Evolutionary conservation across 2,888 invertebrate species (phyloP), one percentile per base, ranked within the genome.

Genomic region (Parnassius glacialis): DNA sequence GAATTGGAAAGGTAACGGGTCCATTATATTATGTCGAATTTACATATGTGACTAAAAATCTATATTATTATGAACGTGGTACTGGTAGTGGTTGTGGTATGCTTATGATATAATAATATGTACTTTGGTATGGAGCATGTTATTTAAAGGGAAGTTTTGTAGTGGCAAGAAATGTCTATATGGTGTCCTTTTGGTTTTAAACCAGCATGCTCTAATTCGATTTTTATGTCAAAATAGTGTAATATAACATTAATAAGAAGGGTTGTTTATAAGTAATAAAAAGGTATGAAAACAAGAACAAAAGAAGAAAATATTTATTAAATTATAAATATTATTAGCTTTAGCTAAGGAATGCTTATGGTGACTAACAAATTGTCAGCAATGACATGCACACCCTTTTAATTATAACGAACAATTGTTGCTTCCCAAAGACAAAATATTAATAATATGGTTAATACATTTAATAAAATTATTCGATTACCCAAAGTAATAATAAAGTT

Each of bases 1-100:
- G 93, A 43, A 71, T 92, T 59, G 90, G 90, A 69, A 86, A 92
- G 92, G 93, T 93, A 86, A 67, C 72, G 55, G 1, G 2, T 44
- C 51, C n/a, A 43, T 41, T 47, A 43, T 25, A 25, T 20, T 34
- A 34, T 34, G 10, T 13, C 48, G 9, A 13, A 48, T 48, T 9
- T 34, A 34, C 34, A 7, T 34, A 7, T 34, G 34, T 34, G 34
- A 34, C 34, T 34, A 34, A 34, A 25, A 34, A 34, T 34, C 34
- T 34, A 34, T 34, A 34, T 34, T 16, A 20, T 16, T 11, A 51
- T 12, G n/a, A 12, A 3, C 5, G 3, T 12, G 12, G n/a, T 57
- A 50, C 1, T 16, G 52, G n/a, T 57, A 50, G 3, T 16, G 52
- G 52, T 52, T 47, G 34, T 47, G 52, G 52, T 41, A 52, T 50